Evolutionary conservation across 2,888 invertebrate genomes (phyloP), one percentile per base, ranked within the genome.

Genomic region (Dryocosmus kuriphilus): DNA sequence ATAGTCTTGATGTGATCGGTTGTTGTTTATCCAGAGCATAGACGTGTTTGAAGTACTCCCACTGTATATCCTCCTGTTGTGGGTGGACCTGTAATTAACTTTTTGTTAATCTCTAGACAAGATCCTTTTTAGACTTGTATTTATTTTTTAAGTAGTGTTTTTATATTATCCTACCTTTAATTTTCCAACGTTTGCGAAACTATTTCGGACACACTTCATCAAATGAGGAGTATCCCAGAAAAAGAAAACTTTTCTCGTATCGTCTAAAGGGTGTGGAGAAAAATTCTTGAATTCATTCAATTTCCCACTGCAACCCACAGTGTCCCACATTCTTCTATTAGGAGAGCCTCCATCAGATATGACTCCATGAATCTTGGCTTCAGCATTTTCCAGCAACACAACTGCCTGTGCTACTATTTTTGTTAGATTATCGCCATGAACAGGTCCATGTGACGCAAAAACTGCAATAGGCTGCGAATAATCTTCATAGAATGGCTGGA

Each of bases 191-290:
- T 74, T 76, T 62, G 57, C 79, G 16, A 83, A 46, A 32, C 85
- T 77, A 78, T 85, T 85, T 71, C 85, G 75, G 11, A 85, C 76
- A 61, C 80, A 81, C 76, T 86, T 85, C 0, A 86, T n/a, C n/a
- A n/a, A n/a, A n/a, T n/a, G n/a, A n/a, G n/a, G n/a, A n/a, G n/a
- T n/a, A n/a, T n/a, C n/a, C n/a, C n/a, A n/a, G n/a, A n/a, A n/a
- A n/a, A n/a, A n/a, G n/a, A n/a, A n/a, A n/a, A n/a, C n/a, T n/a
- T 80, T 78, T 60, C 83, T 73, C 7, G 51, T 30, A 24, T 79
- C 80, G 76, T 82, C 79, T 32, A 75, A 38, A 41, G 83, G 81
- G 77, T 85, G 83, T 11, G 24, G 16, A 32, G 79, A 80, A 46
- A 32, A 80, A 82, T 76, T 78, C 27, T 75, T 78, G 3, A 79